phyloP scores from a whole-genome alignment of 1,140 invertebrate species.

The Bemisia tabaci region DNA sequence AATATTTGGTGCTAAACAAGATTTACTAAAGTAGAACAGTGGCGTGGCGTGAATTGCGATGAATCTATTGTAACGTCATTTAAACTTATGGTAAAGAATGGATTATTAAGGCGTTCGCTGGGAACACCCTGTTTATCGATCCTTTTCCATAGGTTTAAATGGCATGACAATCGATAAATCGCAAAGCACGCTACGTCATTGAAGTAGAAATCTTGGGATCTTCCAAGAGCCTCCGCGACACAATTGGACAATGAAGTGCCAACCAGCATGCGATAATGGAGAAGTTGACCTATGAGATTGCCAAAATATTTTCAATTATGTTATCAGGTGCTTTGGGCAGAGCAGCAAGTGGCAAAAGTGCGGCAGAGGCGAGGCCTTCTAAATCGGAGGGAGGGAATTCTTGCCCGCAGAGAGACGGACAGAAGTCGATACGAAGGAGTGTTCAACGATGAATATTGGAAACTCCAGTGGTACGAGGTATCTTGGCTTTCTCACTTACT shows the following conservation, averaged over 20 bases:
- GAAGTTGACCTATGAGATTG: neutral
- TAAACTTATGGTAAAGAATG: no score
- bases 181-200: no score
- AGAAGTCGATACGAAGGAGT: constrained; percentile 19
- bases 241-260: neutral
- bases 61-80: neutral
- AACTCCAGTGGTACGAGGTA: constrained; percentile 86
- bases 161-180: no score
- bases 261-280: neutral
- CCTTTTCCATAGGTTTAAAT: no score
- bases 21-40: constrained; percentile 1
- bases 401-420: neutral
- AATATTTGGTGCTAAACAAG: neutral
- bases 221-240: no score
- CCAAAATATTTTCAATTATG: neutral
- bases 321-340: constrained; percentile 52
- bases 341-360: constrained; percentile 39
- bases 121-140: no score
- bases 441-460: constrained; percentile 79
- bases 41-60: no score
- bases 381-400: neutral
- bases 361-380: constrained; percentile 11
- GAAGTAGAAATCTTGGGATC: no score
- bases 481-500: constrained; percentile 23
- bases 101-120: no score